Conservation (phyloP, 2,888 invertebrate species). For the Hoplodrina ambigua region DNA sequence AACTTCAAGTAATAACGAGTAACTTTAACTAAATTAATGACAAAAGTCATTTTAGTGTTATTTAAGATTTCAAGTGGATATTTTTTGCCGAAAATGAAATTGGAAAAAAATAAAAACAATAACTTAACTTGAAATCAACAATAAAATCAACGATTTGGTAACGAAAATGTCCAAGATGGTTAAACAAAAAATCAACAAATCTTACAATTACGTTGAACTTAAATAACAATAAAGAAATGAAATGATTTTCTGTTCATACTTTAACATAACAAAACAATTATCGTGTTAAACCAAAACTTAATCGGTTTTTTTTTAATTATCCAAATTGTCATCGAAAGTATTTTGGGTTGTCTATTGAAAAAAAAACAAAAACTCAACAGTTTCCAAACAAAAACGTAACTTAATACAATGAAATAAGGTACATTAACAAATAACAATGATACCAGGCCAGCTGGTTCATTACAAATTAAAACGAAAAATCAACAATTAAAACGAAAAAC, state of each 20-base stretch:
- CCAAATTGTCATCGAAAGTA: background rate
- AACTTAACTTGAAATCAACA: slow-evolving; percentile 49
- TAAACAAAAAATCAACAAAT: slow-evolving; percentile 48
- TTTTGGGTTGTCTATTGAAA: slow-evolving; percentile 7
- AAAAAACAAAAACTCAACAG: slow-evolving; percentile 56
- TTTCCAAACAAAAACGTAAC: slow-evolving; percentile 48
- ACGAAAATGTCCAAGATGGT: slow-evolving; percentile 6
- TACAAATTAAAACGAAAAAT: slow-evolving; percentile 57
- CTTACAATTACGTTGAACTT: slow-evolving; percentile 34
- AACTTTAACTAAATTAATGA: slow-evolving; percentile 22
- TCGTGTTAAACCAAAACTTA: slow-evolving; percentile 1
- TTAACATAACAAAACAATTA: slow-evolving; percentile 22
- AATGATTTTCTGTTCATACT: background rate
- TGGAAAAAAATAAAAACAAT: slow-evolving; percentile 37
- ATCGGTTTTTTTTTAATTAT: background rate
- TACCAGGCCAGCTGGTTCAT: slow-evolving; percentile 60
- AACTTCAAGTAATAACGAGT: slow-evolving; percentile 25
- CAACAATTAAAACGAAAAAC: slow-evolving; percentile 58
- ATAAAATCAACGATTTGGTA: slow-evolving; percentile 35
- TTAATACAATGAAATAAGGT: slow-evolving; percentile 25
- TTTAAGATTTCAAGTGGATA: background rate
- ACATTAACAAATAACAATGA: slow-evolving; percentile 39
- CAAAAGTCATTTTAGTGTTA: background rate
- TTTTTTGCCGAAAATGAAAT: slow-evolving; percentile 2
- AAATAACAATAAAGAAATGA: background rate